Base-by-base conservation (phyloP, 1,140 invertebrate genomes). In the Heterodera carotae region DNA sequence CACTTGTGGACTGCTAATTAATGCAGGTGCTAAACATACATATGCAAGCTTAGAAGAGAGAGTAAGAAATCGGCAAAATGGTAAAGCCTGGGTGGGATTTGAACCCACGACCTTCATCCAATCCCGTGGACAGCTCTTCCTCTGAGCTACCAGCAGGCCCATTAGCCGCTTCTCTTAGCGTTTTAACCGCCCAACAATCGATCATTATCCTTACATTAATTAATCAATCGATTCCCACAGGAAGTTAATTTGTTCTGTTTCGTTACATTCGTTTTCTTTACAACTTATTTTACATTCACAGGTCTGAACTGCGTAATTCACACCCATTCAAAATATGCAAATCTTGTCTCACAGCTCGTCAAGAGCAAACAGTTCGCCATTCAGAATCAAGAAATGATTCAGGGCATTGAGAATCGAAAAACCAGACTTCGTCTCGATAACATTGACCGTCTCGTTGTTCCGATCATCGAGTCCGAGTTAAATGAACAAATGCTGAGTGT, bases 331-430 rank as follows among this genome's bases (percentile, higher is more conserved):
- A 94, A 94, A 85, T 90, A 92, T 85, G 93, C 95, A 27, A 92
- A 97, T 5, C 91, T 97, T 89, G 93, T 92, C 18, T 97, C 96
- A 0, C 89, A 98, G 68, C 87, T 69, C 48, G 48, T 75, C 34
- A 76, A 93, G 48, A 93, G 92, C 1, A 92, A 92, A 79, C 94
- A 95, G 88, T 96, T 98, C 88, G 90, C 90, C 76, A 92, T 96
- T 66, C 93, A 93, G 0, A 93, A 98, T 88, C 91, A 95, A 86
- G 96, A 99, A 90, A 98, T 98, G 96, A 99, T 99, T 43, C 98
- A 98, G 91, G 94, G 94, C 31, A 93, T 95, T 76, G 92, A 92
- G 86, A 94, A 89, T 77, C 86, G 83, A 8, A 80, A 76, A 34
- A 82, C 81, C 10, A 91, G 91, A 53, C 90, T 91, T 34, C 91